Evolutionary conservation across 64 coral and sea anemone species (phyloP), one percentile per base, ranked within the genome.

Genomic region (Cladopsammia gracilis): DNA sequence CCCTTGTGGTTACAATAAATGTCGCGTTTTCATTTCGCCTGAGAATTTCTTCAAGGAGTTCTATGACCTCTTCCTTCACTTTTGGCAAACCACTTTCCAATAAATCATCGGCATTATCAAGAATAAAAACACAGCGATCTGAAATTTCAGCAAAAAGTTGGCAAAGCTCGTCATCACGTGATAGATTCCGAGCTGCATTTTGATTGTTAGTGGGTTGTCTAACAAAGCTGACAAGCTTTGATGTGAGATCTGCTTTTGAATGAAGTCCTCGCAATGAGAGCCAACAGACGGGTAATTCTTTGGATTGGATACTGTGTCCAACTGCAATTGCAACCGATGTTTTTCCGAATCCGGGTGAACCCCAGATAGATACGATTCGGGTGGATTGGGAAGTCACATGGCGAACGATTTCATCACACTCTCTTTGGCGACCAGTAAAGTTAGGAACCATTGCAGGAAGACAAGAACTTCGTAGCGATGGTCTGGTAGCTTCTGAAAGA

Each of bases 51-150:
- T 86, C n/a, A 57, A 69, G 22, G 4, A 54, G 19, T 25, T 70
- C 19, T 9, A 22, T 12, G 64, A 54, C 64, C 20, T 54, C 46
- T 23, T 86, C 66, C 14, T 54, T 70, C 22, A 54, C 62, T 18
- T 62, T 66, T n/a, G 4, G 10, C 14, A 66, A 2, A 19, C 25
- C 60, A 12, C 58, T 77, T 16, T 60, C 62, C 6, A 91, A 22
- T 58, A 91, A 70, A 53, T 91, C 89, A 34, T 91, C 88, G 20
- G 69, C 76, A 62, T 90, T 80, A 52, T 89, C 87, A 25, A 78
- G 6, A 66, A 89, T 78, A n/a, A 91, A 46, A 11, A 82, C 66
- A 16, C 50, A 24, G 10, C 6, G 19, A 48, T 45, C 80, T 54
- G 50, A 58, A n/a, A 72, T 71, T 10, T 46, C 44, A 42, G 23